Evolutionary conservation across 2,797 vertebrate genomes (phyloP).

Genomic region (Chelmon rostratus): DNA sequence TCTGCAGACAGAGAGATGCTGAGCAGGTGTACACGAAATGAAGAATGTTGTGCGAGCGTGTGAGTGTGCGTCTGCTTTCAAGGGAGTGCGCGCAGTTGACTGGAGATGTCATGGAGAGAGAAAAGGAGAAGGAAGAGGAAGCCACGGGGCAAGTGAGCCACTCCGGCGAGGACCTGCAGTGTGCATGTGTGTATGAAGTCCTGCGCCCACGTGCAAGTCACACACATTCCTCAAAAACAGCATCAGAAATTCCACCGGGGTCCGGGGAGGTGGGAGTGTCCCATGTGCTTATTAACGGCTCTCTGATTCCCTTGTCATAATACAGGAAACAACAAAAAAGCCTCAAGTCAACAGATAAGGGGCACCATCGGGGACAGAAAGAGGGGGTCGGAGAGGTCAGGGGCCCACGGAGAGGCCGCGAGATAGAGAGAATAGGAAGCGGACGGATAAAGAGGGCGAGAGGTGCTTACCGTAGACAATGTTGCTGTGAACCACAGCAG

Average conservation of each 20-base stretch:
- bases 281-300: constrained; percentile 79
- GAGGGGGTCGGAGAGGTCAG: constrained; percentile 61
- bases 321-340: constrained; percentile 71
- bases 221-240: constrained; percentile 77
- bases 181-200: background rate
- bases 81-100: constrained; percentile 2
- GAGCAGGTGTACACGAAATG: constrained; percentile 30
- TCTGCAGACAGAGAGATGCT: constrained; percentile 13
- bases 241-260: constrained; percentile 73
- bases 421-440: constrained; percentile 38
- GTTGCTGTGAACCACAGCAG: constrained; percentile 78
- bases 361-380: constrained; percentile 43
- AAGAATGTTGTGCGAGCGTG: background rate
- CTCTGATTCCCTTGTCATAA: constrained; percentile 77
- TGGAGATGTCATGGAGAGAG: background rate
- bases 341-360: constrained; percentile 70
- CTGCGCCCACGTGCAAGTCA: constrained; percentile 65
- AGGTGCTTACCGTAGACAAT: constrained; percentile 67
- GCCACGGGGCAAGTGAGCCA: constrained; percentile 15
- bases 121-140: background rate
- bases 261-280: constrained; percentile 66
- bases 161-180: constrained; percentile 12
- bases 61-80: constrained; percentile 1
- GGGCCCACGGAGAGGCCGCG: constrained; percentile 45
- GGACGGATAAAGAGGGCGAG: constrained; percentile 38